Conservation (phyloP, 92 coral and sea anemone species). For the Virgularia gustaviana region DNA sequence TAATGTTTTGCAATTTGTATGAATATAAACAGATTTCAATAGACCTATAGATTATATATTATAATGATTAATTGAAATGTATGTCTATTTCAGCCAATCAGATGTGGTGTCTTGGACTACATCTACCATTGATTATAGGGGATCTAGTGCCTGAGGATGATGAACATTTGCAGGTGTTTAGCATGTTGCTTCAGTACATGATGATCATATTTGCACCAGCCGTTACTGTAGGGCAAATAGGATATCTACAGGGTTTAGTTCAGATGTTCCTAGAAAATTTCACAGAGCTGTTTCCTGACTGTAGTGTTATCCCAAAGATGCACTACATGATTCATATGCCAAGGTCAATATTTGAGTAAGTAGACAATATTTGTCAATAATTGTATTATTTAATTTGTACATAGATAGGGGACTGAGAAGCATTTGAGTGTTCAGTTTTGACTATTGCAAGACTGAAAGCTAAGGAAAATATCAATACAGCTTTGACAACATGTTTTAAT, state of each 20-base stretch:
- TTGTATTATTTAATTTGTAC: too few species aligned
- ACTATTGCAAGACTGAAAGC: too few species aligned
- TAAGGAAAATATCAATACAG: too few species aligned
- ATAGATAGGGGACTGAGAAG: too few species aligned
- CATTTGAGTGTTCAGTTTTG: too few species aligned
- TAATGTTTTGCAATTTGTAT: conserved; percentile 13
- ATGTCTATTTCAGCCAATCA: conserved; percentile 50
- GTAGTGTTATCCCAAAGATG: conserved; percentile 61
- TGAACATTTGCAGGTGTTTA: conserved; percentile 53
- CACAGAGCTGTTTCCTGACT: conserved; percentile 39
- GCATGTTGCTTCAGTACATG: conserved; percentile 18
- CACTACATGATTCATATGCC: conserved; percentile 70
- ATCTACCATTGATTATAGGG: conserved; percentile 51
- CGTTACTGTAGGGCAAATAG: conserved; percentile 31
- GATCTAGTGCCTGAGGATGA: conserved; percentile 56
- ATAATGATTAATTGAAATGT: neutral
- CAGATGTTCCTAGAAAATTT: conserved; percentile 40
- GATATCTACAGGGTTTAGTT: conserved; percentile 56
- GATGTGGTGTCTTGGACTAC: conserved; percentile 60
- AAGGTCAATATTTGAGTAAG: conserved; percentile 51
- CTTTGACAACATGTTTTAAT: neutral
- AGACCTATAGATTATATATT: neutral
- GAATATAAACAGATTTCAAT: conserved; percentile 5
- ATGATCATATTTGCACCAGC: conserved; percentile 50
- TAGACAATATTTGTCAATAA: too few species aligned